Conservation (phyloP, 1,140 invertebrate species). For the Drosophila simulans region DNA sequence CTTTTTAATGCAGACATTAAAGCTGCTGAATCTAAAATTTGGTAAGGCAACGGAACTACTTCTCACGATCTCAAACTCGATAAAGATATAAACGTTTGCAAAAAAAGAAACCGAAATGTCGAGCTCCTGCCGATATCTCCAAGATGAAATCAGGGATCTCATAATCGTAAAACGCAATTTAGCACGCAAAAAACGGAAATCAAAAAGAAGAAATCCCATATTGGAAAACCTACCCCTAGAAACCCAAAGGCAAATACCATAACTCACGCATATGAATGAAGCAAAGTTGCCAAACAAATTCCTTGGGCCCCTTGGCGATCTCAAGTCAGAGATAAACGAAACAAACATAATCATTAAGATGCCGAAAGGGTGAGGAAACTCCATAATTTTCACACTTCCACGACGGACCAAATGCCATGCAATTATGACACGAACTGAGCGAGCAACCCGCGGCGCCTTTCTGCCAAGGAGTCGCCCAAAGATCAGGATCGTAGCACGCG, state of each 20-base stretch:
- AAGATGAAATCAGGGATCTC: slow-evolving; percentile 44
- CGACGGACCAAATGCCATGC: slow-evolving; percentile 55
- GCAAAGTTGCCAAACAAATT: slow-evolving; percentile 74
- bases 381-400: slow-evolving; percentile 79
- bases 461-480: slow-evolving; percentile 32
- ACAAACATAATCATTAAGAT: slow-evolving; percentile 71
- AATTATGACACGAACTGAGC: slow-evolving; percentile 77
- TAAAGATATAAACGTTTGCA: slow-evolving; percentile 63
- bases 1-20: background rate
- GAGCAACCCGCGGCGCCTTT: slow-evolving; percentile 61
- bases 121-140: slow-evolving; percentile 43
- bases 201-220: slow-evolving; percentile 26
- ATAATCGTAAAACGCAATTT: slow-evolving; percentile 66
- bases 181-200: slow-evolving; percentile 61
- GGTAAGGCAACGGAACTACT: slow-evolving; percentile 18
- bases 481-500: slow-evolving; percentile 67
- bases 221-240: slow-evolving; percentile 61
- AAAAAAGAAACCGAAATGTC: slow-evolving; percentile 49
- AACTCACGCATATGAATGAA: slow-evolving; percentile 76
- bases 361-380: slow-evolving; percentile 61
- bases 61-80: slow-evolving; percentile 67
- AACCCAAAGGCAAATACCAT: slow-evolving; percentile 59
- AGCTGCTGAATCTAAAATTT: too few species aligned
- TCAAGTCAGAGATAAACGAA: slow-evolving; percentile 64
- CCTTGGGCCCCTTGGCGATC: slow-evolving; percentile 45